A percentile compares a stretch with the other conserved stretches of the same genome.
Evolutionary conservation across 2,888 invertebrate species (phyloP).

Genomic region (Agriopis aurantiaria): DNA sequence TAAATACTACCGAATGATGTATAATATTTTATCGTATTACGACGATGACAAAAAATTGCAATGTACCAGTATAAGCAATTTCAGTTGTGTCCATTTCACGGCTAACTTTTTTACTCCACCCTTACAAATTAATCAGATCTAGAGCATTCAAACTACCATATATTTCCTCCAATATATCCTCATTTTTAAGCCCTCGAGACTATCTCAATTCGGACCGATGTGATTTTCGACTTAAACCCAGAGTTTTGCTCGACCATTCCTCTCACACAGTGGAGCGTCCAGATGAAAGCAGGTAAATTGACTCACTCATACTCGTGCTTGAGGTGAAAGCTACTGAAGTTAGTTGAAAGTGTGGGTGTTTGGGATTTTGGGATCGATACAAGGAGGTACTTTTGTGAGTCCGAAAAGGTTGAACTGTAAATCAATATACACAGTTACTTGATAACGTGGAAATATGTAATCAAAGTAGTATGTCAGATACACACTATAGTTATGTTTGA

Average conservation of each 20-base stretch:
- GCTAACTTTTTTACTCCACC: too few relatives aligned
- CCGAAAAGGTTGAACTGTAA: neutral
- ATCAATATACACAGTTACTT: too few relatives aligned
- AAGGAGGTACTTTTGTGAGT: neutral
- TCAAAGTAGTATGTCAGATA: too few relatives aligned
- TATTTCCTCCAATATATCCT: conserved; percentile 47
- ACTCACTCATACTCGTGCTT: conserved; percentile 4
- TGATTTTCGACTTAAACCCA: conserved; percentile 63
- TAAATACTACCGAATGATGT: too few relatives aligned
- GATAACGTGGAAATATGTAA: too few relatives aligned
- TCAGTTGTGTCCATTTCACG: neutral
- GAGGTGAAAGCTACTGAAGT: conserved; percentile 5
- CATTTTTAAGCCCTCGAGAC: conserved; percentile 57
- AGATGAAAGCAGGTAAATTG: conserved; percentile 14
- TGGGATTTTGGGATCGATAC: neutral
- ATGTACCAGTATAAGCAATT: too few relatives aligned
- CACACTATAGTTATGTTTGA: too few relatives aligned
- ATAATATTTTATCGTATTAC: neutral
- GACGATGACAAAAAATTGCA: too few relatives aligned
- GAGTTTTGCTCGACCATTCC: conserved; percentile 49
- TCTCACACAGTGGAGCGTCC: conserved; percentile 15
- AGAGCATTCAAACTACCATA: conserved; percentile 27
- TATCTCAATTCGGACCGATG: conserved; percentile 54
- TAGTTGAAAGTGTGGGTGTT: neutral
- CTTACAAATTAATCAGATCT: conserved; percentile 39